Percentiles rank a stretch among this genome's conserved stretches.
phyloP scores from a whole-genome alignment of 2,888 invertebrate species.

The Limulus polyphemus region DNA sequence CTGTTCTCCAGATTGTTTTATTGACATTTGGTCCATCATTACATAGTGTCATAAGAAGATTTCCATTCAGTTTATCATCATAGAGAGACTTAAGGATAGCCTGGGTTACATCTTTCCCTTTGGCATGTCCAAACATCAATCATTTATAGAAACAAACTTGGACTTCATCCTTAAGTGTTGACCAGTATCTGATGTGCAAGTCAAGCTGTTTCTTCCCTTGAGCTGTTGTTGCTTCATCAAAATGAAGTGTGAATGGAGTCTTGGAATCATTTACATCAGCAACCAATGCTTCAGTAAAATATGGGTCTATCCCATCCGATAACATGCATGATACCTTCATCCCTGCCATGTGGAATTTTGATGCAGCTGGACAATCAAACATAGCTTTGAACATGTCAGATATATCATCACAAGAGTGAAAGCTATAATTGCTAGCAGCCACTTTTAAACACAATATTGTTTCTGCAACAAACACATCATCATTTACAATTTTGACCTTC shows the following conservation, averaged over 20 bases:
- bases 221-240: conserved; percentile 1
- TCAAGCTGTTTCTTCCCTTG: not conserved
- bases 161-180: not conserved
- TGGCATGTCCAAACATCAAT: not conserved
- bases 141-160: not conserved
- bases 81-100: not conserved
- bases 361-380: not conserved
- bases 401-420: not conserved
- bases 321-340: not conserved
- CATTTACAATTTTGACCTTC: not conserved
- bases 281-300: too few species aligned
- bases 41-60: not conserved
- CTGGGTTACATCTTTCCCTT: not conserved
- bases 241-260: not conserved
- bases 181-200: not conserved
- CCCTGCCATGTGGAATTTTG: not conserved
- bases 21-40: not conserved
- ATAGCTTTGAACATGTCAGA: not conserved
- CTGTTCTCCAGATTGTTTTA: not conserved
- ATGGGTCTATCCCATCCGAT: not conserved
- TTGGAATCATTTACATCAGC: too few species aligned
- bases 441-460: not conserved
- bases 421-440: not conserved
- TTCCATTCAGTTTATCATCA: not conserved
- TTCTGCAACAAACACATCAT: not conserved